Conservation (phyloP, 1,140 invertebrate genomes). For the Drosophila neocordata region DNA sequence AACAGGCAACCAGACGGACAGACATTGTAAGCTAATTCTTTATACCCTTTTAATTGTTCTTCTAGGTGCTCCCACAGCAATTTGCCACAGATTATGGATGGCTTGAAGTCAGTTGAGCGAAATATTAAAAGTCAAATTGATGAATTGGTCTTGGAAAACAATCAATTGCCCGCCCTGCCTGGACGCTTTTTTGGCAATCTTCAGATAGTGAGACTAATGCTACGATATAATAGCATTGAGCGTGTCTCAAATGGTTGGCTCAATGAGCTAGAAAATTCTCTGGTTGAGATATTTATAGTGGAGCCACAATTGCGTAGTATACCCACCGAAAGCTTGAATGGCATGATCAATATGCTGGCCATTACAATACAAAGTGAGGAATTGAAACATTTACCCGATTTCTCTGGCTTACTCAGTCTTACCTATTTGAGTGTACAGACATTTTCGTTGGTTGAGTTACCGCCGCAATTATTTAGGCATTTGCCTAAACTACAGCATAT, state of each 20-base stretch:
- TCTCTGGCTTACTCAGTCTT: slow-evolving; percentile 86
- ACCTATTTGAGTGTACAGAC: slow-evolving; percentile 89
- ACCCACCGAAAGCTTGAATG: slow-evolving; percentile 89
- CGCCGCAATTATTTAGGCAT: slow-evolving; percentile 88
- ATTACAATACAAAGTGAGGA: slow-evolving; percentile 90
- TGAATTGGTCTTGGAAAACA: slow-evolving; percentile 93
- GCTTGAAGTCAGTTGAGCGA: slow-evolving; percentile 88
- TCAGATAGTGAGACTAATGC: slow-evolving; percentile 90
- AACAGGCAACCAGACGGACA: not conserved
- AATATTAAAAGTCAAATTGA: slow-evolving; percentile 89
- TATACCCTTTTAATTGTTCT: not conserved
- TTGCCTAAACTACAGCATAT: slow-evolving; percentile 89
- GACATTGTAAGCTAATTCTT: slow-evolving; percentile 3
- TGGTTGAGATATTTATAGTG: slow-evolving; percentile 92
- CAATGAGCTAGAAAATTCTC: slow-evolving; percentile 88
- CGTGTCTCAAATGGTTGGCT: slow-evolving; percentile 91
- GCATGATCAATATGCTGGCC: slow-evolving; percentile 90
- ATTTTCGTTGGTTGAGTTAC: slow-evolving; percentile 87
- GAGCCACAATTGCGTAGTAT: slow-evolving; percentile 91
- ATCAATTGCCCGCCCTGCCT: slow-evolving; percentile 91
- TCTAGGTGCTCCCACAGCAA: slow-evolving; percentile 94
- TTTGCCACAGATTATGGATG: slow-evolving; percentile 88
- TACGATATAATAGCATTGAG: slow-evolving; percentile 92
- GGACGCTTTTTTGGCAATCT: slow-evolving; percentile 90
- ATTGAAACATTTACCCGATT: slow-evolving; percentile 88